Percentiles rank a stretch among this genome's conserved stretches.
Evolutionary conservation across 2,797 vertebrate species (phyloP).

Genomic region (Pangasius sanitwongsei): DNA sequence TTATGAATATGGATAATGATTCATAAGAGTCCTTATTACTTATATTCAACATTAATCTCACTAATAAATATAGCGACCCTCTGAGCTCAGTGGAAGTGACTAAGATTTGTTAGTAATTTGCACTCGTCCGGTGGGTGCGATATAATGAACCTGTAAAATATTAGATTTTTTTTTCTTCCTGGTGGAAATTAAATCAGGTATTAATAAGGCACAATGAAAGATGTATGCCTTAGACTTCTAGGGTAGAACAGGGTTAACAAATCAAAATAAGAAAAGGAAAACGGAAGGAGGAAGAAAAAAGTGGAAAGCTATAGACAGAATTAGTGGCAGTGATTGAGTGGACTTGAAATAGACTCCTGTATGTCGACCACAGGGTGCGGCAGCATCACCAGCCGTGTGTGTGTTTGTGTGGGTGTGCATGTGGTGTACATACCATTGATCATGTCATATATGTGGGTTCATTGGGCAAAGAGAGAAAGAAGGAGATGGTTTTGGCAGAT

Average conservation of each 20-base stretch:
- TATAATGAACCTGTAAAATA: not conserved
- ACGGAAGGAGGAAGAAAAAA: not conserved
- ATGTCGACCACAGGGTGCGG: conserved; percentile 52
- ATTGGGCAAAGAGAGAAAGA: conserved; percentile 48
- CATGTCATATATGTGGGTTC: conserved; percentile 61
- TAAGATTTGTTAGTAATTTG: not conserved
- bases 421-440: conserved; percentile 55
- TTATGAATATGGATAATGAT: conserved; percentile 24
- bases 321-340: conserved; percentile 47
- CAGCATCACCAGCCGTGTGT: conserved; percentile 32
- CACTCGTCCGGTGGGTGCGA: not conserved
- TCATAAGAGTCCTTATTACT: conserved; percentile 7
- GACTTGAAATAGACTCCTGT: conserved; percentile 48
- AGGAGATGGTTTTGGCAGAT: conserved; percentile 61
- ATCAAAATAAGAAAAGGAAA: conserved; percentile 21
- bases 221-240: not conserved
- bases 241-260: conserved; percentile 18
- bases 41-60: not conserved
- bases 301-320: conserved; percentile 9
- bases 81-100: not conserved
- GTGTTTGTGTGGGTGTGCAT: conserved; percentile 24
- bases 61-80: not conserved
- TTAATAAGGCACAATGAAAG: conserved; percentile 7
- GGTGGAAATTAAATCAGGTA: conserved; percentile 36
- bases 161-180: not conserved